These are phyloP conservation scores for Capreolus pygargus DNA, from an alignment of 2,113 vertebrate species.

Conservation along the genomic window DNA sequence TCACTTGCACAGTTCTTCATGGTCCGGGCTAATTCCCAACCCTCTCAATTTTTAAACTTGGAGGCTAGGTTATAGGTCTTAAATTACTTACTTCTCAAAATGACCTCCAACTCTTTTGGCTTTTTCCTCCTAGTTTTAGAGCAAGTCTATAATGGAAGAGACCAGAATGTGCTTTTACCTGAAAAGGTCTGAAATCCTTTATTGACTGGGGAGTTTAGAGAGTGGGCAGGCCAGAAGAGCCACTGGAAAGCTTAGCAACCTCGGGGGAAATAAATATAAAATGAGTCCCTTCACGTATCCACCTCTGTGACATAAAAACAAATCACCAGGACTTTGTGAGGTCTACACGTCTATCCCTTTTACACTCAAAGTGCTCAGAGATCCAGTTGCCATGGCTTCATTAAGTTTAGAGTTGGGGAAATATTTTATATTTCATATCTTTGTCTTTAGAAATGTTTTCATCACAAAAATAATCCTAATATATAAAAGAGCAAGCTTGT, in stretches of 20 bases:
- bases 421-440: conserved; percentile 3
- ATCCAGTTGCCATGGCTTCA: background rate
- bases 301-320: background rate
- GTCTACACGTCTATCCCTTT: background rate
- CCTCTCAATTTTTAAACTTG: background rate
- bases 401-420: background rate
- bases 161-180: background rate
- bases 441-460: background rate
- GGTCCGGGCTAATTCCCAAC: background rate
- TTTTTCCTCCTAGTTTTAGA: background rate
- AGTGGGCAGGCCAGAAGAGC: background rate
- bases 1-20: background rate
- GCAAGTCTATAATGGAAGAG: background rate
- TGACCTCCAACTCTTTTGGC: background rate
- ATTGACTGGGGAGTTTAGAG: background rate
- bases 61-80: background rate
- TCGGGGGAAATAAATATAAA: background rate
- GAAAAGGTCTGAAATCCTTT: background rate
- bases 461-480: background rate
- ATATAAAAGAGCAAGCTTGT: background rate
- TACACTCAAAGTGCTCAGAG: background rate
- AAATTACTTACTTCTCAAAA: background rate
- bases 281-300: background rate
- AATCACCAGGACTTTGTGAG: background rate
- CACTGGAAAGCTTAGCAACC: background rate